These are phyloP conservation scores for Oplegnathus fasciatus DNA, from an alignment of 2,113 vertebrate genomes.

Conservation along the genomic window DNA sequence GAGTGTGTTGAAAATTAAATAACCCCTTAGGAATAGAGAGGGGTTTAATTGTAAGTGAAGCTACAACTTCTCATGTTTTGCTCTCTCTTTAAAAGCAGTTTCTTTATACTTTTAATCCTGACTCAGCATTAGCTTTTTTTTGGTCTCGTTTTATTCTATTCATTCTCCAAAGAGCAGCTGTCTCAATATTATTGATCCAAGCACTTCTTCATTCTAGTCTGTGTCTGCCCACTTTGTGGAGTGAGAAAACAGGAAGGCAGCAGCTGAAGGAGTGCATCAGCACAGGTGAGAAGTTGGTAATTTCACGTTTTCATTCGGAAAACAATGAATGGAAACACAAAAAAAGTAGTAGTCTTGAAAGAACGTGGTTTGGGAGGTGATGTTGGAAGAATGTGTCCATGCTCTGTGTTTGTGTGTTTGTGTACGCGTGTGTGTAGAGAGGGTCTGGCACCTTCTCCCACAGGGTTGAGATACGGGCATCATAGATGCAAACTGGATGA, in stretches of 20 bases:
- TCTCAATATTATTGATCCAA: constrained; percentile 53
- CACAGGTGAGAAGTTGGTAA: neutral
- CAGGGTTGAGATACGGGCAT: constrained; percentile 87
- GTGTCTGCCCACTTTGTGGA: constrained; percentile 30
- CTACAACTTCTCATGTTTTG: neutral
- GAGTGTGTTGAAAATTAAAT: neutral
- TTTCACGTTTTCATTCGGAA: neutral
- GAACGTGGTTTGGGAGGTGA: constrained; percentile 14
- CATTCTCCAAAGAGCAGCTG: constrained; percentile 38
- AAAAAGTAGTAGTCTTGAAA: neutral
- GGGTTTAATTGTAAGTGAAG: constrained; percentile 1
- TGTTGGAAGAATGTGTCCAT: neutral
- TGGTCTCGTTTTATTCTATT: constrained; percentile 30
- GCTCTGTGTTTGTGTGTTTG: constrained; percentile 6
- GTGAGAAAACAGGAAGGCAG: neutral
- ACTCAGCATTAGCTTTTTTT: constrained; percentile 16
- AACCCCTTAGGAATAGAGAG: neutral
- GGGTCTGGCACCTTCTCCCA: constrained; percentile 87
- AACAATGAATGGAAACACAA: constrained; percentile 3
- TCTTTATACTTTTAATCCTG: constrained; percentile 16
- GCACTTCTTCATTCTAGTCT: constrained; percentile 23
- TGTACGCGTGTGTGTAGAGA: constrained; percentile 30
- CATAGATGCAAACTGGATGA: constrained; percentile 87
- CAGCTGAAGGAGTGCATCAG: neutral
- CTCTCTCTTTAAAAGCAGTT: constrained; percentile 6